These are phyloP conservation scores for Tubulanus polymorphus DNA, from an alignment of 2,888 invertebrate genomes.

Conservation along the genomic window DNA sequence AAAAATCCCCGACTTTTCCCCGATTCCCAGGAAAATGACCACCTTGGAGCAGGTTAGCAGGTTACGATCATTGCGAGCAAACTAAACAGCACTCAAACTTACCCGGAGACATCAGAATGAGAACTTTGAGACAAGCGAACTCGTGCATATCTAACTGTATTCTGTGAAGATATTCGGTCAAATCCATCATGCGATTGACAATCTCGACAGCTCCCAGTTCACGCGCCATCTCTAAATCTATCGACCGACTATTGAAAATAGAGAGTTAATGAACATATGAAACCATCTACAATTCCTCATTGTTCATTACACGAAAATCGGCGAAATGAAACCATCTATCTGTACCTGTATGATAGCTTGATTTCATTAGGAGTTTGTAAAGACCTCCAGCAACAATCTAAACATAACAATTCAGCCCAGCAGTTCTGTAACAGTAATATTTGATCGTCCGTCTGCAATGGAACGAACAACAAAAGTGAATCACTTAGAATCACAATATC, in stretches of 20 bases:
- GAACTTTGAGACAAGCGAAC: constrained; percentile 94
- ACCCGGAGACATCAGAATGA: constrained; percentile 88
- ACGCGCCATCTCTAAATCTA: constrained; percentile 63
- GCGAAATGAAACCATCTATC: too few species aligned
- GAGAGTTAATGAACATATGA: too few species aligned
- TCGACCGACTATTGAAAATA: too few species aligned
- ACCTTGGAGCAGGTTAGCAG: too few species aligned
- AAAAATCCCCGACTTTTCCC: too few species aligned
- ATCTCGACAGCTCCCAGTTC: constrained; percentile 70
- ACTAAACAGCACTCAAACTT: constrained; percentile 27
- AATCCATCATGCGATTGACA: constrained; percentile 89
- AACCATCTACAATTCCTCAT: too few species aligned
- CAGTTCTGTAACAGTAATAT: constrained; percentile 94
- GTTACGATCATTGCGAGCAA: background rate
- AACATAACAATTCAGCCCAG: constrained; percentile 69
- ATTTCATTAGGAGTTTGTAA: constrained; percentile 70
- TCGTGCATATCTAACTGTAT: constrained; percentile 91
- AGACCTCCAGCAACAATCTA: constrained; percentile 69
- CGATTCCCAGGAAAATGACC: too few species aligned
- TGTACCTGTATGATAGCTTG: constrained; percentile 31
- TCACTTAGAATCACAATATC: too few species aligned
- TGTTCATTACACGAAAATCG: too few species aligned
- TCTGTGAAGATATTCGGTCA: constrained; percentile 85
- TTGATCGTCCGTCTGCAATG: constrained; percentile 88
- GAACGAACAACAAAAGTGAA: background rate